Conservation (phyloP, 2,888 invertebrate species). For the Macaria liturata region DNA sequence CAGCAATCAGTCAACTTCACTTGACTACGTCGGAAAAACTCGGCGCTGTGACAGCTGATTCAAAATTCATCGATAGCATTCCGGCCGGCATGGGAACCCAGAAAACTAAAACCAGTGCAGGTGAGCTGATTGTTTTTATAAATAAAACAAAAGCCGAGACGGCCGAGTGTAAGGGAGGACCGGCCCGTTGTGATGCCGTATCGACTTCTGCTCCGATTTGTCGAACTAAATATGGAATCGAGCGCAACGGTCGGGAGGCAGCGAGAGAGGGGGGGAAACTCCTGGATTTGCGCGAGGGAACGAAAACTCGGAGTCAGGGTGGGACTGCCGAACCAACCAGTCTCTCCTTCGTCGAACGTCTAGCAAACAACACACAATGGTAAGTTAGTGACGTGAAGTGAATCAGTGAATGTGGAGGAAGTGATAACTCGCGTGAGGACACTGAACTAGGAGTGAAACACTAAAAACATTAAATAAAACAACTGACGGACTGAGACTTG, state of each 20-base stretch:
- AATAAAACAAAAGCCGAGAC: conserved; percentile 48
- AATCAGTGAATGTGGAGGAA: conserved; percentile 49
- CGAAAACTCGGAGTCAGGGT: conserved; percentile 77
- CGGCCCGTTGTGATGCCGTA: conserved; percentile 62
- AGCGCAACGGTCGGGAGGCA: conserved; percentile 37
- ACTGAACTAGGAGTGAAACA: conserved; percentile 23
- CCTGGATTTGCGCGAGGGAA: conserved; percentile 59
- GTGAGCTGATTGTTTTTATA: conserved; percentile 69
- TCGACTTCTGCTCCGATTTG: conserved; percentile 61
- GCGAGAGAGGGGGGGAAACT: conserved; percentile 47
- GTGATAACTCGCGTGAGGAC: conserved; percentile 33
- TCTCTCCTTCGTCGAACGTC: conserved; percentile 78
- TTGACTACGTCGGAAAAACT: conserved; percentile 29
- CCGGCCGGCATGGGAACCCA: conserved; percentile 43
- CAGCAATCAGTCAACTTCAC: conserved; percentile 22
- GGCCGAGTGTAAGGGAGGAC: conserved; percentile 54
- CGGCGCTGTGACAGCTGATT: conserved; percentile 16
- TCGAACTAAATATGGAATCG: conserved; percentile 81
- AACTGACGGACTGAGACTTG: conserved; percentile 13
- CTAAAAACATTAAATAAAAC: conserved; percentile 12
- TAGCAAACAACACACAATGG: conserved; percentile 75
- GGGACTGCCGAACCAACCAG: conserved; percentile 79
- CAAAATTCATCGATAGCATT: conserved; percentile 37
- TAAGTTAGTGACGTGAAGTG: conserved; percentile 59
- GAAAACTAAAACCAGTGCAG: conserved; percentile 50